Base-by-base conservation (phyloP, 1,140 invertebrate species). In the Macrocentrus cingulum region DNA sequence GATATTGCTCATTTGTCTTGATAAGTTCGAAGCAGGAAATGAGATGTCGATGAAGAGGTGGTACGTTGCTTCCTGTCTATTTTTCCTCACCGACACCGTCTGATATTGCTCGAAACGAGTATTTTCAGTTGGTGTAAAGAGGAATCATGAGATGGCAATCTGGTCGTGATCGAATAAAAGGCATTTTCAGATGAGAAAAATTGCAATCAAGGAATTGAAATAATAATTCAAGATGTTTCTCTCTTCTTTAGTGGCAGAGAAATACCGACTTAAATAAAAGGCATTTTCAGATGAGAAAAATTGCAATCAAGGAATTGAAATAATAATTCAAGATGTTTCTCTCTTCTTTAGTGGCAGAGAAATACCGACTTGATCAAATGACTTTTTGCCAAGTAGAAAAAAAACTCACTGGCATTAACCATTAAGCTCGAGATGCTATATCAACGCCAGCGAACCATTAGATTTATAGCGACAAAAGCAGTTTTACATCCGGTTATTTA, bases 11-110 rank as follows among this genome's bases (percentile, higher is more conserved):
- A n/a, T n/a, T n/a, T n/a, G n/a, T n/a, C n/a, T n/a, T n/a, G n/a
- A n/a, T n/a, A n/a, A n/a, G n/a, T n/a, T n/a, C n/a, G 45, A 54
- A 53, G 52, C 52, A 62, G 56, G 52, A 62, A 62, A 62, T 62
- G 61, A 59, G 56, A 62, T 52, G 61, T 59, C 61, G 56, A 62
- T 59, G 56, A 45, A 46, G 36, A 34, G 46, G 19, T 51, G 49
- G 49, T 6, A n/a, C n/a, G 5, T 46, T 57, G n/a, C 36, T 41
- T 34, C n/a, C 44, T 39, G 36, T 36, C n/a, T 15, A 22, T 51
- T 1, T 20, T 45, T 49, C 18, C 36, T 18, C 46, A n/a, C 6
- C 20, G 44, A 48, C 11, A 54, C 34, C 23, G 20, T 52, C 18
- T 29, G 41, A 44, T 46, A 59, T 52, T 54, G 39, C 56, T 51